phyloP scores from a whole-genome alignment of 2,888 invertebrate genomes.

The Hololepta plana region DNA sequence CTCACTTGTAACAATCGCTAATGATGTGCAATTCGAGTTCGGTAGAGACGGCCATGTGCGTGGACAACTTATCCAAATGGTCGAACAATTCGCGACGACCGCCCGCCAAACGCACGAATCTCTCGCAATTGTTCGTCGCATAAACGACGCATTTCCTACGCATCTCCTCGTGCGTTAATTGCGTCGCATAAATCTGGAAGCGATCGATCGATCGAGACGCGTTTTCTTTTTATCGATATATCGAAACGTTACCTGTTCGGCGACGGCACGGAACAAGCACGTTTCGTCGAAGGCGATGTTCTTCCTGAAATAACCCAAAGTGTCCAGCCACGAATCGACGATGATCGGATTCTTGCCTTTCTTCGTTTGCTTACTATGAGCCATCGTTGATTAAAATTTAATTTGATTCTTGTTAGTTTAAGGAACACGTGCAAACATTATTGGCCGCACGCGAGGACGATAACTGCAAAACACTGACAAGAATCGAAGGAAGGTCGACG shows the following conservation, averaged over 20 bases:
- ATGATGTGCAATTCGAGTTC: conserved; percentile 23
- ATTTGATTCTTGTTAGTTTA: too few species aligned
- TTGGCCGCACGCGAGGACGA: too few species aligned
- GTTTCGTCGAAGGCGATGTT: conserved; percentile 77
- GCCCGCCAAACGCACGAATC: conserved; percentile 34
- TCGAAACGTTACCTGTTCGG: conserved; percentile 50
- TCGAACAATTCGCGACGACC: conserved; percentile 16
- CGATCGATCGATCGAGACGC: conserved; percentile 6
- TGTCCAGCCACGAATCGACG: conserved; percentile 64
- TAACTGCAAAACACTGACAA: too few species aligned
- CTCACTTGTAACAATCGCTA: conserved; percentile 21
- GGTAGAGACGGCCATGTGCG: conserved; percentile 25
- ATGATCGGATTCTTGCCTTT: conserved; percentile 20
- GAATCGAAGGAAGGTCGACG: too few species aligned
- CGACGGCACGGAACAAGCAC: conserved; percentile 73
- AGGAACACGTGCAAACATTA: too few species aligned
- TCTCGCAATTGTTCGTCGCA: conserved; percentile 42
- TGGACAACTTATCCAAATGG: conserved; percentile 20
- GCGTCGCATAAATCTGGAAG: conserved; percentile 35
- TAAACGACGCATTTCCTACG: conserved; percentile 56
- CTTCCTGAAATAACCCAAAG: conserved; percentile 68
- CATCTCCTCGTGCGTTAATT: conserved; percentile 57
- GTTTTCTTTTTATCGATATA: not conserved
- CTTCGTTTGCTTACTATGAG: conserved; percentile 15
- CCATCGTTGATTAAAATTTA: too few species aligned